These are phyloP conservation scores for Halictus ligatus DNA, from an alignment of 2,888 invertebrate species.

Conservation along the genomic window DNA sequence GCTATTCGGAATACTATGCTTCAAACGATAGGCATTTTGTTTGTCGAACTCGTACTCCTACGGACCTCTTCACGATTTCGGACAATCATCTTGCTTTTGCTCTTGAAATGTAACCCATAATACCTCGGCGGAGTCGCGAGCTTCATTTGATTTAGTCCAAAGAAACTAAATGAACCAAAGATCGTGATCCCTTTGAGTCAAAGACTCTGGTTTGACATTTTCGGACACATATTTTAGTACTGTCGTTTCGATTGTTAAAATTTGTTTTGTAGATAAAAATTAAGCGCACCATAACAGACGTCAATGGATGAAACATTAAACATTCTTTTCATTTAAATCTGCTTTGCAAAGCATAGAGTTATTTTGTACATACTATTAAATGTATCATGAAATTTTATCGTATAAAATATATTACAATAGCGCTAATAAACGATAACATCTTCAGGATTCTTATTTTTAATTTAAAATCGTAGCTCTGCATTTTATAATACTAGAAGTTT, in stretches of 20 bases:
- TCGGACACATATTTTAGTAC: background rate
- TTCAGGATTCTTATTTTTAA: no score
- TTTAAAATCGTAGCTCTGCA: no score
- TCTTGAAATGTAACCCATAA: background rate
- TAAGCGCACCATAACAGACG: no score
- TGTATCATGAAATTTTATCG: no score
- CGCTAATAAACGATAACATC: no score
- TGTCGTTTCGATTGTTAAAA: background rate
- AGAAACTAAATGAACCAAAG: no score
- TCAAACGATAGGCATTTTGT: conserved; percentile 7
- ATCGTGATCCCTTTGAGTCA: background rate
- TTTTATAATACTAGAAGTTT: no score
- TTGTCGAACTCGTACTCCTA: conserved; percentile 1
- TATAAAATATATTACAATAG: no score
- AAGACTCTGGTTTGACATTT: background rate
- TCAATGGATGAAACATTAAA: no score
- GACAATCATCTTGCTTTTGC: background rate
- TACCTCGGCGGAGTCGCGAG: background rate
- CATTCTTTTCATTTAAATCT: no score
- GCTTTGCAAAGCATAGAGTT: no score
- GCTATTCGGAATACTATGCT: conserved; percentile 19
- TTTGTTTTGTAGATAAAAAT: background rate
- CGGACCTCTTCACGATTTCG: background rate
- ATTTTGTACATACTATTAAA: no score
- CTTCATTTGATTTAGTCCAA: background rate